Conservation (phyloP, 2,113 vertebrate genomes). For the Spea multiplicata region DNA sequence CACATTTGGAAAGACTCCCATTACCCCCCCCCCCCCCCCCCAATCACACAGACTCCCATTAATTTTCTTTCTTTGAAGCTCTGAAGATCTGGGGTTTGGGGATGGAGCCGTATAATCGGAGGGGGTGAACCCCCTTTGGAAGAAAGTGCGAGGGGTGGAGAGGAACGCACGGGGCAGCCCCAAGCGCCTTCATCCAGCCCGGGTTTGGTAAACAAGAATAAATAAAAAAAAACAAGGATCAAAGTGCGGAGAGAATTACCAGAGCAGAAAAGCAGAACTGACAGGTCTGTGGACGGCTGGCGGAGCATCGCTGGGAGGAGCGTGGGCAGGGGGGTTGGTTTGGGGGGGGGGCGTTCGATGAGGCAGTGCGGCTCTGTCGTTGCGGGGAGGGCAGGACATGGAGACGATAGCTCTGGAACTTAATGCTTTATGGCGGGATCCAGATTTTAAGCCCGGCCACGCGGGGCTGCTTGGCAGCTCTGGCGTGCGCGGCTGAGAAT, state of each 20-base stretch:
- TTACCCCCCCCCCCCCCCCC: not conserved
- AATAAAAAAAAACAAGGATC: conserved; percentile 4
- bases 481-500: too few species aligned
- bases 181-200: not conserved
- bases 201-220: not conserved
- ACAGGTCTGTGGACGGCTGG: conserved; percentile 30
- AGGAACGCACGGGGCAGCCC: not conserved
- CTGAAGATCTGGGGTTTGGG: not conserved
- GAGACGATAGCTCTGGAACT: too few species aligned
- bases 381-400: too few species aligned
- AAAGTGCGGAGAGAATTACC: conserved; percentile 23
- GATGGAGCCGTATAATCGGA: too few species aligned
- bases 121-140: too few species aligned
- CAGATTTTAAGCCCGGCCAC: too few species aligned
- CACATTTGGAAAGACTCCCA: too few species aligned
- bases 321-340: not conserved
- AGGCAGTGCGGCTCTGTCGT: not conserved
- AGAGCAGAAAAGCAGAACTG: conserved; percentile 36
- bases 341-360: not conserved
- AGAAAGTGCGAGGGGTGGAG: not conserved
- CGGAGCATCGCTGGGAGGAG: not conserved
- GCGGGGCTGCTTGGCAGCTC: too few species aligned
- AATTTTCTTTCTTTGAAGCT: too few species aligned
- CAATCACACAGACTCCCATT: not conserved
- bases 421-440: too few species aligned